Evolutionary conservation across 2,113 vertebrate genomes (phyloP).

Genomic region (Egretta garzetta): DNA sequence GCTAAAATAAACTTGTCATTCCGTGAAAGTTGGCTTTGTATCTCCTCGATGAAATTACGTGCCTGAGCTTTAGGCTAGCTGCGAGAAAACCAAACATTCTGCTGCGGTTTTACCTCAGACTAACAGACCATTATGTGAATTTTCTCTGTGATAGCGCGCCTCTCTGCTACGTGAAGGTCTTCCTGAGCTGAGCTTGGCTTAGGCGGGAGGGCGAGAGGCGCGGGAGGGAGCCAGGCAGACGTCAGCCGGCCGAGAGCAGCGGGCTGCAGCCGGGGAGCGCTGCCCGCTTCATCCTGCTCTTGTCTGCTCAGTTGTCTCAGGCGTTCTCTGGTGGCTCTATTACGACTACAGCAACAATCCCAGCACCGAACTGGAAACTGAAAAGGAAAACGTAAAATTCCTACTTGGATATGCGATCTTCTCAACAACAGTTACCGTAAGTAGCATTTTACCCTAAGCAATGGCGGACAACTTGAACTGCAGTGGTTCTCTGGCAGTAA

Average conservation of each 20-base stretch:
- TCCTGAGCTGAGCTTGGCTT: neutral
- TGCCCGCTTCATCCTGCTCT: neutral
- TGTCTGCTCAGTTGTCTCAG: constrained; percentile 76
- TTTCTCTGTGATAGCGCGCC: neutral
- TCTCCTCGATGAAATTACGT: neutral
- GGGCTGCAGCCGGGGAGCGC: neutral
- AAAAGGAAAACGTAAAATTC: constrained; percentile 78
- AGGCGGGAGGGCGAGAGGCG: rapidly evolving
- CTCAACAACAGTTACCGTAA: constrained; percentile 73
- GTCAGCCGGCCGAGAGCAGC: neutral
- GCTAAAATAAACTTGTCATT: neutral
- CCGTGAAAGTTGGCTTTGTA: neutral
- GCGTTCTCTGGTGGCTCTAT: constrained; percentile 82
- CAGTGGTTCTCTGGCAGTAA: neutral
- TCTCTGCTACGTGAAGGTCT: rapidly evolving
- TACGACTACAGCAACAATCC: constrained; percentile 73
- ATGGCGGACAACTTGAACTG: neutral
- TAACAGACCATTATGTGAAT: neutral
- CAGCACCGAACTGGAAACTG: constrained; percentile 76
- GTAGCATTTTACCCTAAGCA: neutral
- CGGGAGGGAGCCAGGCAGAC: neutral
- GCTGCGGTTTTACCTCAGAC: neutral
- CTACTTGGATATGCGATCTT: constrained; percentile 76
- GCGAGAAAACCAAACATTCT: neutral
- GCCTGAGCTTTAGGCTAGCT: neutral